These are phyloP conservation scores for Microtus ochrogaster DNA, from an alignment of 2,113 vertebrate species.

Conservation along the genomic window DNA sequence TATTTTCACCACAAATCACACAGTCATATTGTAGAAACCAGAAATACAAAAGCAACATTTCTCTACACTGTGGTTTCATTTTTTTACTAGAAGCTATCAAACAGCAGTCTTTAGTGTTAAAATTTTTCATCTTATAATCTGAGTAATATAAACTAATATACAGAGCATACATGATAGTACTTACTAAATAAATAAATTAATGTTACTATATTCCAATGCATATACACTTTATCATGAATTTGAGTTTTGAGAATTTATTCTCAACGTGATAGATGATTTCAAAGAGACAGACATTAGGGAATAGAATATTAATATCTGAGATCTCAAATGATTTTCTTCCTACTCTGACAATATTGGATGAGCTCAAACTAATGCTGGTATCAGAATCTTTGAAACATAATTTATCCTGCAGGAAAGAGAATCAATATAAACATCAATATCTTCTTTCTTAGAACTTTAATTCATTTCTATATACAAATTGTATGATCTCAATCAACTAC, in stretches of 20 bases:
- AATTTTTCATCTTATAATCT: neutral
- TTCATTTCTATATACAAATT: neutral
- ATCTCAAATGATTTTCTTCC: neutral
- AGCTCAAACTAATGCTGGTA: slow-evolving; percentile 62
- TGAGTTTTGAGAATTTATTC: neutral
- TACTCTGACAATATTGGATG: slow-evolving; percentile 63
- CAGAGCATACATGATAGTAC: rapidly evolving
- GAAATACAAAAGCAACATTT: slow-evolving; percentile 12
- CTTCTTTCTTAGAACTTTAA: slow-evolving; percentile 55
- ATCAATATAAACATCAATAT: slow-evolving; percentile 53
- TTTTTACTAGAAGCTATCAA: neutral
- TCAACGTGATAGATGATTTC: slow-evolving; percentile 54
- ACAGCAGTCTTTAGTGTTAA: neutral
- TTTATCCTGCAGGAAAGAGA: slow-evolving; percentile 67
- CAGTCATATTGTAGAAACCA: neutral
- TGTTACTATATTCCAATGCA: neutral
- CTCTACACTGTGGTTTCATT: neutral
- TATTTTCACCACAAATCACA: neutral
- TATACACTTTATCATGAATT: neutral
- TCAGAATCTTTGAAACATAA: slow-evolving; percentile 56
- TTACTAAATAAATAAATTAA: neutral
- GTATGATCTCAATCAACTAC: neutral
- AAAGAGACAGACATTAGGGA: slow-evolving; percentile 64
- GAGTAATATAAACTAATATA: neutral
- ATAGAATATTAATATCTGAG: slow-evolving; percentile 48